Evolutionary conservation across 35 echinoderm and acorn worm species (phyloP).

Genomic region (Anneissia japonica): DNA sequence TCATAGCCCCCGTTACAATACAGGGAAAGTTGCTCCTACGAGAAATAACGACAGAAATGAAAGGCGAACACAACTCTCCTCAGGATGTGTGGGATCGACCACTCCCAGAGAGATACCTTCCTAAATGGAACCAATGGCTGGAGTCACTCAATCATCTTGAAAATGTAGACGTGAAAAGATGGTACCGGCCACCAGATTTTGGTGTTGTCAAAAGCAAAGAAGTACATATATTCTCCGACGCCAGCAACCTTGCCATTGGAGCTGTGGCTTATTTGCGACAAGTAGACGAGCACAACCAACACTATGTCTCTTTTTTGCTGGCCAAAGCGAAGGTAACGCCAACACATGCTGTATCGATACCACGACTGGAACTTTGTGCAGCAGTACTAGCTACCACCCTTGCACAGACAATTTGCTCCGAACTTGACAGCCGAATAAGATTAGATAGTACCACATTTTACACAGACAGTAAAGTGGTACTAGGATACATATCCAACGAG

Average conservation of each 20-base stretch:
- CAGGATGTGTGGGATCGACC: constrained; percentile 4
- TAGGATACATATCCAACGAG: constrained; percentile 54
- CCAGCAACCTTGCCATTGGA: constrained; percentile 7
- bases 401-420: not conserved
- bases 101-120: constrained; percentile 14
- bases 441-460: not conserved
- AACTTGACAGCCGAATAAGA: not conserved
- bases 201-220: not conserved
- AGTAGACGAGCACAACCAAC: not conserved
- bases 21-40: constrained; percentile 4
- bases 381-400: not conserved
- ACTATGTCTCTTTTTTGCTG: constrained; percentile 7
- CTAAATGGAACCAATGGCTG: not conserved
- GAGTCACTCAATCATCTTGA: not conserved
- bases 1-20: not conserved
- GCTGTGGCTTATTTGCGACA: constrained; percentile 1
- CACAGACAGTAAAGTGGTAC: constrained; percentile 37
- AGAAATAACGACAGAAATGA: not conserved
- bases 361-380: not conserved
- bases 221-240: not conserved
- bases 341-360: not conserved
- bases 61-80: not conserved
- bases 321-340: not conserved
- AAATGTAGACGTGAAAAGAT: not conserved
- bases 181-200: constrained; percentile 1